Conservation (phyloP, 1,140 invertebrate genomes). For the Polypedilum pembai region DNA sequence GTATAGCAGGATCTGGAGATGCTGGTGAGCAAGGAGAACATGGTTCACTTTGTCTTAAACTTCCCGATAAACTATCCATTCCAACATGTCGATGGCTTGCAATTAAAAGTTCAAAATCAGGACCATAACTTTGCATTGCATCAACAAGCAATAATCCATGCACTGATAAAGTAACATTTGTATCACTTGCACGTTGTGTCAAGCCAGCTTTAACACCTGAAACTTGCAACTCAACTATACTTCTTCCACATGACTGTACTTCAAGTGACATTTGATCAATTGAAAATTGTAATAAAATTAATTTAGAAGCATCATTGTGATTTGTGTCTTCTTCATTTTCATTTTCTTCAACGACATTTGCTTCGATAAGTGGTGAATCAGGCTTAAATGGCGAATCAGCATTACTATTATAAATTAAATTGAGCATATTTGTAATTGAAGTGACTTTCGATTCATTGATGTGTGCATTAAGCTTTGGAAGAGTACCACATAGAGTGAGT, state of each 20-base stretch:
- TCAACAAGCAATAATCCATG: constrained; percentile 88
- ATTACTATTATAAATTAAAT: constrained; percentile 42
- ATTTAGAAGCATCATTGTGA: constrained; percentile 45
- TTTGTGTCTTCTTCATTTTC: constrained; percentile 33
- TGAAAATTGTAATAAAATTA: constrained; percentile 78
- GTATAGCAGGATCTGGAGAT: constrained; percentile 49
- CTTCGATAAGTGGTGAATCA: constrained; percentile 30
- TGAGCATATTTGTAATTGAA: constrained; percentile 49
- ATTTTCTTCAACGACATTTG: constrained; percentile 29
- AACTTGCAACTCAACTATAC: constrained; percentile 84
- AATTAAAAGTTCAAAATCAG: constrained; percentile 87
- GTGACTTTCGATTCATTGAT: constrained; percentile 81
- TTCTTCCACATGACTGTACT: constrained; percentile 72
- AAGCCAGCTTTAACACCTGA: constrained; percentile 73
- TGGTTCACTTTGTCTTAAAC: constrained; percentile 81
- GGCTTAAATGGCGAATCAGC: constrained; percentile 45
- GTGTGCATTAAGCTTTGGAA: constrained; percentile 81
- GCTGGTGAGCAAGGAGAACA: constrained; percentile 75
- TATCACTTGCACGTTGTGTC: constrained; percentile 62
- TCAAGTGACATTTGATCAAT: constrained; percentile 83
- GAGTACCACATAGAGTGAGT: constrained; percentile 69
- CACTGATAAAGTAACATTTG: constrained; percentile 73
- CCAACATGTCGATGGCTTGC: constrained; percentile 91
- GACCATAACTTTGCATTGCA: constrained; percentile 88
- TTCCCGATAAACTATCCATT: constrained; percentile 90